A percentile compares a stretch with the other conserved stretches of the same genome.
These are phyloP conservation scores for Pedetes capensis DNA, from an alignment of 2,113 vertebrate species.

Conservation along the genomic window DNA sequence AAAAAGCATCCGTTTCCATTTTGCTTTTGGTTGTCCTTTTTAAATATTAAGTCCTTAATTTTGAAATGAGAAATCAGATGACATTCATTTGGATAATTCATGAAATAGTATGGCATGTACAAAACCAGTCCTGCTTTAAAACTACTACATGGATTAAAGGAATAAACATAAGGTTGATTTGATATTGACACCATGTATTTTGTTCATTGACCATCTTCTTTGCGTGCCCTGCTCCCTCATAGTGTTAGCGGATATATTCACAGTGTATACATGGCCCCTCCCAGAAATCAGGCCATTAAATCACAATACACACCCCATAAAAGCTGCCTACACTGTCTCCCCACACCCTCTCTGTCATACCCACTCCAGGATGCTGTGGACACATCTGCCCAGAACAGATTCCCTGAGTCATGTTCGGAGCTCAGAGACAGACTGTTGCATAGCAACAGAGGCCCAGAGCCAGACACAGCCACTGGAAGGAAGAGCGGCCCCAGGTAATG, in stretches of 20 bases:
- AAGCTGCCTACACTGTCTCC: neutral
- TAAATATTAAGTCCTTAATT: neutral
- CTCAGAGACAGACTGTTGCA: conserved; percentile 5
- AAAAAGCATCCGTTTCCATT: too few species aligned
- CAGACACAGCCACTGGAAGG: conserved; percentile 3
- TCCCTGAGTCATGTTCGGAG: neutral
- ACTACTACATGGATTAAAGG: neutral
- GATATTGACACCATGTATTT: neutral
- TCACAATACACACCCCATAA: neutral
- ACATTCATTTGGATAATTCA: neutral
- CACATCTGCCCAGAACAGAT: neutral
- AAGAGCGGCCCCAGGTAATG: neutral
- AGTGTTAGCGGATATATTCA: neutral
- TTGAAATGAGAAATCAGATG: neutral
- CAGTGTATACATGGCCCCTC: neutral
- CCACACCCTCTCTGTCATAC: neutral
- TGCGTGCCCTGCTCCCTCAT: neutral
- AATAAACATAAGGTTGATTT: neutral
- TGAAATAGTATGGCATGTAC: neutral
- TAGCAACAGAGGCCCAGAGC: neutral
- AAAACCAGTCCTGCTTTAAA: neutral
- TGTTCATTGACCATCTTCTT: neutral
- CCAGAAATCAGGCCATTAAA: neutral
- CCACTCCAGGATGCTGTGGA: neutral
- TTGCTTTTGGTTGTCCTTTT: neutral